These are phyloP conservation scores for Oriolus oriolus DNA, from an alignment of 2,113 vertebrate species.

Conservation along the genomic window DNA sequence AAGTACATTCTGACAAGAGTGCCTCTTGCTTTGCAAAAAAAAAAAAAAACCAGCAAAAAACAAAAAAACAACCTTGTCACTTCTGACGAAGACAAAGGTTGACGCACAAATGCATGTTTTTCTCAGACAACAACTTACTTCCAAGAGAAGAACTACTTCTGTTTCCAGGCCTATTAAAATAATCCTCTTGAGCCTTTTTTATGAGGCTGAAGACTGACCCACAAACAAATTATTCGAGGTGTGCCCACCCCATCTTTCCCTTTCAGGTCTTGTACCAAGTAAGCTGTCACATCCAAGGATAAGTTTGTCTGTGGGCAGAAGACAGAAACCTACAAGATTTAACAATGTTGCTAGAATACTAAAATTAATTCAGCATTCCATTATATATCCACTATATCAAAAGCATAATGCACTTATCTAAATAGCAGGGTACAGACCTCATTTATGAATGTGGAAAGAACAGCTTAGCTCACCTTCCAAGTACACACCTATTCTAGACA, in stretches of 20 bases:
- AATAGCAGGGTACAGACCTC: not conserved
- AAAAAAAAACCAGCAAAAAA: not conserved
- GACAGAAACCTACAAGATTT: not conserved
- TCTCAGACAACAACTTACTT: not conserved
- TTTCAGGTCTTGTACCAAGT: not conserved
- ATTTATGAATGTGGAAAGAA: not conserved
- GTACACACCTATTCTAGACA: not conserved
- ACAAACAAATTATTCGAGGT: not conserved
- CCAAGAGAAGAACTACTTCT: not conserved
- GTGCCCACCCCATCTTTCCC: not conserved
- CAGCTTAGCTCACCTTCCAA: not conserved
- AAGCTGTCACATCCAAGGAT: not conserved
- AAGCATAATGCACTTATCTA: not conserved
- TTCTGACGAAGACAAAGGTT: not conserved
- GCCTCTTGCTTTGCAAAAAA: not conserved
- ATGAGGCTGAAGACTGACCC: not conserved
- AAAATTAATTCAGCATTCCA: not conserved
- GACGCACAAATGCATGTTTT: not conserved
- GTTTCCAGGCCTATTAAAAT: not conserved
- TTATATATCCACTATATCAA: not conserved
- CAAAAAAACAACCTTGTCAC: not conserved
- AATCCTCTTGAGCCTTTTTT: not conserved
- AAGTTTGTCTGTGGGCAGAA: not conserved
- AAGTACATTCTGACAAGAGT: not conserved
- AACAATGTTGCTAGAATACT: not conserved